Evolutionary conservation across 2,888 invertebrate species (phyloP).

Genomic region (Patella ulyssiponensis): DNA sequence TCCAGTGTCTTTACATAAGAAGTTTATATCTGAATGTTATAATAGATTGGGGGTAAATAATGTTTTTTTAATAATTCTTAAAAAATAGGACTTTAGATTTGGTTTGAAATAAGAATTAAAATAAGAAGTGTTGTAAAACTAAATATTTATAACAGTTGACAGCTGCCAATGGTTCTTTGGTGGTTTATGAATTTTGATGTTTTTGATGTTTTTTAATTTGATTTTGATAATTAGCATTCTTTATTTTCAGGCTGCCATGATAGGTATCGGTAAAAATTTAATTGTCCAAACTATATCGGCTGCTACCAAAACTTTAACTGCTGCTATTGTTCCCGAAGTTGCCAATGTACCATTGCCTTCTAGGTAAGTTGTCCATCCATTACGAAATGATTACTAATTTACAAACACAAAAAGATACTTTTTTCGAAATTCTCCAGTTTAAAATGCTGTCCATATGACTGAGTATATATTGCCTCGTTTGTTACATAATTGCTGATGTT

Average conservation of each 20-base stretch:
- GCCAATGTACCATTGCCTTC: slow-evolving; percentile 69
- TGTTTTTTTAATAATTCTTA: no score
- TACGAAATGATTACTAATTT: not conserved
- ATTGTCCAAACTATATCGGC: slow-evolving; percentile 68
- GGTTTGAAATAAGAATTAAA: no score
- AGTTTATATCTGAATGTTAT: slow-evolving; percentile 74
- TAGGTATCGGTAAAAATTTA: slow-evolving; percentile 68
- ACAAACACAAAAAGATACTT: not conserved
- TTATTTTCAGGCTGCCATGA: slow-evolving; percentile 61
- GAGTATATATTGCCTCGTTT: no score
- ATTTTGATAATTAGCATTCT: not conserved
- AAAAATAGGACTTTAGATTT: no score
- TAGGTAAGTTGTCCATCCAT: slow-evolving; percentile 55
- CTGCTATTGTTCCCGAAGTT: slow-evolving; percentile 70
- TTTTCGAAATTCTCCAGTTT: no score
- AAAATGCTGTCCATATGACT: no score
- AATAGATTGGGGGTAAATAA: slow-evolving; percentile 70
- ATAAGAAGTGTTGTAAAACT: no score
- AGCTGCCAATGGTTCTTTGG: no score
- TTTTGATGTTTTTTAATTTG: not conserved
- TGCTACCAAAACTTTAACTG: slow-evolving; percentile 72
- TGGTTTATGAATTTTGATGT: not conserved
- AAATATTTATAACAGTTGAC: no score
- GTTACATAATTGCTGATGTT: no score
- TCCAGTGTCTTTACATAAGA: slow-evolving; percentile 71